Evolutionary conservation across 2,888 invertebrate species (phyloP).

Genomic region (Dromius quadrimaculatus): DNA sequence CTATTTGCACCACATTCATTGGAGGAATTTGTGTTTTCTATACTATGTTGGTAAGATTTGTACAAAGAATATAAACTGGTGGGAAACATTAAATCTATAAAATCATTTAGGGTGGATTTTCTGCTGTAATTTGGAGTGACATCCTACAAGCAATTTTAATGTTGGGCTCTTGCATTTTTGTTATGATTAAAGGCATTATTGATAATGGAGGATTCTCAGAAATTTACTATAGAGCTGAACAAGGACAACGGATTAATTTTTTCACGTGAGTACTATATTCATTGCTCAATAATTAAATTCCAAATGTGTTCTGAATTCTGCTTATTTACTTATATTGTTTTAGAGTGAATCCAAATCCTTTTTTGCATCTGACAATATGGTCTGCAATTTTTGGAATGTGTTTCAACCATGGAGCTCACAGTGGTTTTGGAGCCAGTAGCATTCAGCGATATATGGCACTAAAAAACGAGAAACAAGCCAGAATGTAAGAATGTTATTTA

Average conservation of each 20-base stretch:
- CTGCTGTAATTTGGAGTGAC: constrained; percentile 17
- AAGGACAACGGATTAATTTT: constrained; percentile 7
- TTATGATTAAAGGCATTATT: too few species aligned
- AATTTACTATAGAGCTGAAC: constrained; percentile 15
- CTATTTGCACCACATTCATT: too few species aligned
- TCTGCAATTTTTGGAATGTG: constrained; percentile 27
- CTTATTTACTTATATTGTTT: background rate
- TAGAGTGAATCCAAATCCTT: constrained; percentile 40
- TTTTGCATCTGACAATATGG: constrained; percentile 36
- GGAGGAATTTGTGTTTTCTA: too few species aligned
- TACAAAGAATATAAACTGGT: background rate
- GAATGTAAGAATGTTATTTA: constrained; percentile 27
- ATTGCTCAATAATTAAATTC: background rate
- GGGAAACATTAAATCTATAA: too few species aligned
- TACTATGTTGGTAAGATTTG: too few species aligned
- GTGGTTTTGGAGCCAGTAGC: constrained; percentile 32
- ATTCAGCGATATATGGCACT: constrained; percentile 37
- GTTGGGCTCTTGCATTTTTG: too few species aligned
- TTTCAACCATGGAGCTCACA: constrained; percentile 12
- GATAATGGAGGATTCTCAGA: constrained; percentile 33
- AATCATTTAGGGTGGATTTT: constrained; percentile 20
- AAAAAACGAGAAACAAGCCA: constrained; percentile 31
- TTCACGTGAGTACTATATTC: background rate
- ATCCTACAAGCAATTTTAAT: constrained; percentile 13
- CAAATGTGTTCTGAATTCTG: background rate